Conservation (phyloP, 1,140 invertebrate genomes). For the Geopemphigus sp. region DNA sequence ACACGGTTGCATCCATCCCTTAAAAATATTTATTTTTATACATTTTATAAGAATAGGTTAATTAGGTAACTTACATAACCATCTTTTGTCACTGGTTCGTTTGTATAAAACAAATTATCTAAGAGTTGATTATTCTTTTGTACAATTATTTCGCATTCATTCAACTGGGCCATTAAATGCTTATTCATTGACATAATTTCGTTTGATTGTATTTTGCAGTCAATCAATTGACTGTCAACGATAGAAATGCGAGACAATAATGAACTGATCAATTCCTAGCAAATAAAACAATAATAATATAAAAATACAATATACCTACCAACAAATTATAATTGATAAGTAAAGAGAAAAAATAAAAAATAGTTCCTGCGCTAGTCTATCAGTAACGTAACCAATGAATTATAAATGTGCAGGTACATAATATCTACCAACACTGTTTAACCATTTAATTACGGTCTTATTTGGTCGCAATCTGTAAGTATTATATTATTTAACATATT, state of each 20-base stretch:
- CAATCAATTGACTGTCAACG: background rate
- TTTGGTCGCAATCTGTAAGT: background rate
- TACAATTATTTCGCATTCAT: slow-evolving; percentile 6
- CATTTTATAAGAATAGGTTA: background rate
- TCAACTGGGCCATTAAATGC: background rate
- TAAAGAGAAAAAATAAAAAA: too few relatives aligned
- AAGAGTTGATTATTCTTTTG: slow-evolving; percentile 15
- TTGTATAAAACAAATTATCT: slow-evolving; percentile 20
- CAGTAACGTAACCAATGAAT: too few relatives aligned
- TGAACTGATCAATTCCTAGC: slow-evolving; percentile 10
- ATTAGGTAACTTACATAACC: background rate
- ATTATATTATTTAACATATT: background rate
- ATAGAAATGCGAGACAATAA: slow-evolving; percentile 5
- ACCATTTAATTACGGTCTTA: background rate
- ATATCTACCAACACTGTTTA: background rate
- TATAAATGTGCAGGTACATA: too few relatives aligned
- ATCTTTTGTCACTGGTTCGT: slow-evolving; percentile 37
- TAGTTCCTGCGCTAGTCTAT: too few relatives aligned
- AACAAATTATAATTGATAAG: too few relatives aligned
- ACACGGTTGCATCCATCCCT: slow-evolving; percentile 15
- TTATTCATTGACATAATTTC: slow-evolving; percentile 24
- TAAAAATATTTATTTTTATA: background rate
- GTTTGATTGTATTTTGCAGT: background rate
- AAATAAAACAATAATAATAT: background rate
- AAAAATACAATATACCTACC: too few relatives aligned